phyloP scores from a whole-genome alignment of 2,888 invertebrate genomes.

The Herminia tarsipennalis region DNA sequence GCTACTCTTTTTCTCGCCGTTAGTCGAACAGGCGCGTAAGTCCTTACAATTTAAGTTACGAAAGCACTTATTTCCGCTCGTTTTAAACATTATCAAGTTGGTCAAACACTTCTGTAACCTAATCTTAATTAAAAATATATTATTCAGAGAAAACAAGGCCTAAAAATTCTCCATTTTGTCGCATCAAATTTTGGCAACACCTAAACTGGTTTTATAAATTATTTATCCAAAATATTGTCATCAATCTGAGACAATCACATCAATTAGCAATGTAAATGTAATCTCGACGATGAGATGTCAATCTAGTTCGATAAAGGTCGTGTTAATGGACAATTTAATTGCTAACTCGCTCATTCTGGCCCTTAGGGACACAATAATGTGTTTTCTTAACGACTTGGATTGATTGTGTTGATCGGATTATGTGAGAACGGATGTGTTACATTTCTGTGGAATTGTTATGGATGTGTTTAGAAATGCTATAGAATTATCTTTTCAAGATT shows the following conservation, averaged over 20 bases:
- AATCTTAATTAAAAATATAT: no score
- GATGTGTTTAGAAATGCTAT: no score
- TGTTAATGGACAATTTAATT: constrained; percentile 15
- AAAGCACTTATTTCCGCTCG: no score
- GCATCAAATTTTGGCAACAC: no score
- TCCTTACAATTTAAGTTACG: no score
- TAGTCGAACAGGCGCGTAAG: no score
- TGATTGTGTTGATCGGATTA: neutral
- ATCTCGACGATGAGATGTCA: constrained; percentile 8
- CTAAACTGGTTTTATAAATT: neutral
- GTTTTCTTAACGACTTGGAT: constrained; percentile 7
- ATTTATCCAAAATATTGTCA: neutral
- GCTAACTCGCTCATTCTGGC: constrained; percentile 1
- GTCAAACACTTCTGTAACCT: no score
- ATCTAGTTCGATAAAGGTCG: constrained; percentile 3
- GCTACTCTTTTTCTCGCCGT: no score
- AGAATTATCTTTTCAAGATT: no score
- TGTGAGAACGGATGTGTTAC: neutral
- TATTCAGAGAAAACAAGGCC: no score
- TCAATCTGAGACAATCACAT: constrained; percentile 3
- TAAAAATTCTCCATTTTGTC: no score
- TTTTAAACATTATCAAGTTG: no score
- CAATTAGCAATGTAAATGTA: constrained; percentile 41
- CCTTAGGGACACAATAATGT: constrained; percentile 2
- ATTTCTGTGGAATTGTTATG: neutral